Evolutionary conservation across 2,113 vertebrate species (phyloP).

Genomic region (Corydoras maculifer): DNA sequence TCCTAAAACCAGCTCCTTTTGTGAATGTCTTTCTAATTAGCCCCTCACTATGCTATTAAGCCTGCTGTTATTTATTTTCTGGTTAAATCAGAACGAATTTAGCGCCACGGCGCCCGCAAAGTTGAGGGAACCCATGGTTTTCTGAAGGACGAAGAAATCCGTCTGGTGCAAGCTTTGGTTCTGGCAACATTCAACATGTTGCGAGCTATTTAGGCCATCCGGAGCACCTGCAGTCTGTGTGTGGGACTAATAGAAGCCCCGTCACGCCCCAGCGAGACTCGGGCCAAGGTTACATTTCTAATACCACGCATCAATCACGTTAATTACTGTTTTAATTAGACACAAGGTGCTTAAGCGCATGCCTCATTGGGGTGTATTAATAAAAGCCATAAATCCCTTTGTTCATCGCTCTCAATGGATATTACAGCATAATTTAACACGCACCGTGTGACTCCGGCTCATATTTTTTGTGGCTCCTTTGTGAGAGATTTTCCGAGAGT

Average conservation of each 20-base stretch:
- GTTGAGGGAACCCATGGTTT: no score
- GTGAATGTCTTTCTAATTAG: no score
- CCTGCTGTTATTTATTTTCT: no score
- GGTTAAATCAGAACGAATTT: no score
- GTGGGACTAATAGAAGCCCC: conserved; percentile 24
- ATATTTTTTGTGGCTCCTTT: not conserved
- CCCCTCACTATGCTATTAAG: no score
- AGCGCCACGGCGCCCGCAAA: no score
- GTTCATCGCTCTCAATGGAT: conserved; percentile 16
- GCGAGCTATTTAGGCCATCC: conserved; percentile 18
- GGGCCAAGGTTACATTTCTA: conserved; percentile 30
- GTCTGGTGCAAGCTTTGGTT: conserved; percentile 15
- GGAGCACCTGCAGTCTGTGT: conserved; percentile 18
- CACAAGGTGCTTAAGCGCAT: conserved; percentile 35
- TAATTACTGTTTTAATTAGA: conserved; percentile 45
- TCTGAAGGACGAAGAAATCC: conserved; percentile 26
- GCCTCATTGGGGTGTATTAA: conserved; percentile 34
- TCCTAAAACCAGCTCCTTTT: no score
- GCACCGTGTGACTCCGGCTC: not conserved
- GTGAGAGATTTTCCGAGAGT: not conserved
- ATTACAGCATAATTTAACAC: not conserved
- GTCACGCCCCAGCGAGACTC: conserved; percentile 18
- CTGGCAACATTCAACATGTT: conserved; percentile 22
- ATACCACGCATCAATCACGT: conserved; percentile 30
- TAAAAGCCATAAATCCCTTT: conserved; percentile 34